Conservation (phyloP, 2,888 invertebrate species). For the Zeuzera pyrina region DNA sequence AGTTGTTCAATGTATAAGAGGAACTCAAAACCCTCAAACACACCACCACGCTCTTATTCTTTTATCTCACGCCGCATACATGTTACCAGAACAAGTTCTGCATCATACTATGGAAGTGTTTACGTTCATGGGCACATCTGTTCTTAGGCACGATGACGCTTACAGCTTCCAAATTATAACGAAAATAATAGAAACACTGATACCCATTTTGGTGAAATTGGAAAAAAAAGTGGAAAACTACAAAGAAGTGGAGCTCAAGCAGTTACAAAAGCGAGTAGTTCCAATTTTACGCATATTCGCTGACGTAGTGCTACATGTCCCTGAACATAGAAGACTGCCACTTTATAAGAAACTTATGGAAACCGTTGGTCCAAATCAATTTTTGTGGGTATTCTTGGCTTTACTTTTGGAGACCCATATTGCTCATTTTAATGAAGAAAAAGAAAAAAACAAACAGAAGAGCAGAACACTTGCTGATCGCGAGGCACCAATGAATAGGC, state of each 20-base stretch:
- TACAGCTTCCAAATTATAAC: slow-evolving; percentile 96
- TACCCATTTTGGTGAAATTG: slow-evolving; percentile 84
- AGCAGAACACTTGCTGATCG: slow-evolving; percentile 45
- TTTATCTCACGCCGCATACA: slow-evolving; percentile 82
- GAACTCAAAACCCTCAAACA: slow-evolving; percentile 94
- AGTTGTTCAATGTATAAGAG: slow-evolving; percentile 90
- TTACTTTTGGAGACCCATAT: slow-evolving; percentile 82
- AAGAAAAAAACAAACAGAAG: slow-evolving; percentile 39
- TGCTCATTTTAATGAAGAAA: slow-evolving; percentile 63
- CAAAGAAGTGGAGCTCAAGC: slow-evolving; percentile 43
- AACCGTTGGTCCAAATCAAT: slow-evolving; percentile 76
- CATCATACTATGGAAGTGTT: slow-evolving; percentile 97
- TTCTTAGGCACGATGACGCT: slow-evolving; percentile 93
- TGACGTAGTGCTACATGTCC: slow-evolving; percentile 91
- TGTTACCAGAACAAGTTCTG: slow-evolving; percentile 87
- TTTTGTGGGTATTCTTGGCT: slow-evolving; percentile 81
- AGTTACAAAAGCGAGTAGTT: slow-evolving; percentile 64
- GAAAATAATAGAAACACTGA: slow-evolving; percentile 89
- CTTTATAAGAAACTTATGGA: slow-evolving; percentile 86
- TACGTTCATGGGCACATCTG: slow-evolving; percentile 96
- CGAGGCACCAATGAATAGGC: slow-evolving; percentile 66
- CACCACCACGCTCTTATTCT: slow-evolving; percentile 94
- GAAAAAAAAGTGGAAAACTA: slow-evolving; percentile 47
- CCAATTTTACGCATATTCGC: slow-evolving; percentile 91
- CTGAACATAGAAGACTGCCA: slow-evolving; percentile 89